Evolutionary conservation across 2,888 invertebrate genomes (phyloP), one percentile per base, ranked within the genome.

Genomic region (Dichetophora obliterata): DNA sequence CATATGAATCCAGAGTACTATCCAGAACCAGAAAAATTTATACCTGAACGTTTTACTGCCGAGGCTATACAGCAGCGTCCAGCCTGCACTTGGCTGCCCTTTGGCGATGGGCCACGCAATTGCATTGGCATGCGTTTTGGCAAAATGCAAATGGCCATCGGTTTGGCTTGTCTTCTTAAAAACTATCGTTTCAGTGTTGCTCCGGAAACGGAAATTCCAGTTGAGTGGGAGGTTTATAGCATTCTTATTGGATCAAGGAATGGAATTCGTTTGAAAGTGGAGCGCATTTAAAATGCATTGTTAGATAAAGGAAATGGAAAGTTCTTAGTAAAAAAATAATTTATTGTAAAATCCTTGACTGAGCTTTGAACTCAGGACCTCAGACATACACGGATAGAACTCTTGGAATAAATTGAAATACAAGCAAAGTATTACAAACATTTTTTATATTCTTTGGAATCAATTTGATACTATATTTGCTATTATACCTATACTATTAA

Each of bases 1-100:
- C 91, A 91, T 75, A 85, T 86, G 57, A 90, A 90, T 84, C 87
- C 89, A 0, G 84, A 88, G 22, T 85, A 89, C 63, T 90, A 89
- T 80, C 87, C 89, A 0, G 84, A 91, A 37, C 91, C 91, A 0
- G 85, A 88, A 5, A 83, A 82, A 54, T 91, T 90, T 79, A 88
- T 90, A 79, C 91, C 91, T 0, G 89, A 90, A 75, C 85, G 90
- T 57, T 91, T 91, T 78, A 84, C 81, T 0, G 82, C 85, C 0
- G 87, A 87, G 50, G 85, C 87, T 31, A 83, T 85, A 0, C 78
- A 83, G 14, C 79, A 83, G 43, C 82, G 88, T 0, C 86, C 83
- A 61, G 76, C 86, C 0, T 83, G 84, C 63, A 75, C 86, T 1
- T 88, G 83, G 83, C 52, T 84, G 31, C 84, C 87, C 1, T 88